Conservation (phyloP, 2,113 vertebrate genomes). For the Castor canadensis region DNA sequence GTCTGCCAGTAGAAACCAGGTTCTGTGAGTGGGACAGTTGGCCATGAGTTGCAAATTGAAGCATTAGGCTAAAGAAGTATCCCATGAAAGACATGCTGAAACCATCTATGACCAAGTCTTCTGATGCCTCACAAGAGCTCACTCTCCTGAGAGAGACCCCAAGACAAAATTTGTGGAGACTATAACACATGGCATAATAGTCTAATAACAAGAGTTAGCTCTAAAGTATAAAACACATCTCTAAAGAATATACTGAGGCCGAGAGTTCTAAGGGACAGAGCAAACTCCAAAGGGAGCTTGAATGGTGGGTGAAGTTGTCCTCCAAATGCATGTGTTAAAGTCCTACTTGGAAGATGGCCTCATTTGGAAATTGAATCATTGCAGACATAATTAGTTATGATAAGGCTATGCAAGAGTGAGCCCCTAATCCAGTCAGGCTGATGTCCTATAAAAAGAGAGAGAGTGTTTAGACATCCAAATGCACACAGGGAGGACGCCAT, state of each 20-base stretch:
- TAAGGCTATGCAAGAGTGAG: not conserved
- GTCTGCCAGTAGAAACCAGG: not conserved
- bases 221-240: not conserved
- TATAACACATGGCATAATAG: not conserved
- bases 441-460: not conserved
- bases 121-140: not conserved
- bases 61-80: not conserved
- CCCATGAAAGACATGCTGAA: too few species aligned
- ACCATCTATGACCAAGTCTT: not conserved
- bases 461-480: too few species aligned
- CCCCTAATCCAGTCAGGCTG: not conserved
- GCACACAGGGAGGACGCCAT: not conserved
- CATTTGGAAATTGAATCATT: not conserved
- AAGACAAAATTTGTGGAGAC: not conserved
- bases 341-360: not conserved
- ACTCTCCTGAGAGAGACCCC: not conserved
- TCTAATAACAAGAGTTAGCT: not conserved
- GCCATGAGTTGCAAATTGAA: not conserved
- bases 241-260: not conserved
- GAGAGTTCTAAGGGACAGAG: not conserved
- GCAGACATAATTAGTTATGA: not conserved
- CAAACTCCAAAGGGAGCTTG: not conserved
- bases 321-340: not conserved
- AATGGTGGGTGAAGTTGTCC: not conserved
- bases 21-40: not conserved